Evolutionary conservation across 2,888 invertebrate genomes (phyloP).

Genomic region (Xylota segnis): DNA sequence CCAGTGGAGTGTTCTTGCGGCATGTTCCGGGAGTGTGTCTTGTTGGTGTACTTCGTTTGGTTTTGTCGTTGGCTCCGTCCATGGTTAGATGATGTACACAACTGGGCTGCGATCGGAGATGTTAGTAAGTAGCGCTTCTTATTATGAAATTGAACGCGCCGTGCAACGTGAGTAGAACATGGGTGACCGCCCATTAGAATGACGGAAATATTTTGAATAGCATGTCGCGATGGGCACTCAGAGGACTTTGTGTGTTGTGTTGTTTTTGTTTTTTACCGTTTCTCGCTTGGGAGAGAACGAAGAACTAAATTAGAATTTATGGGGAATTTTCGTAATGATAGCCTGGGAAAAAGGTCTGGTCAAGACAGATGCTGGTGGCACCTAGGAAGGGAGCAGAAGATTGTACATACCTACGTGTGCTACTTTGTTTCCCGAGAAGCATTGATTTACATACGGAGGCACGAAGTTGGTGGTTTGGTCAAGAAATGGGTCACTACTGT

Average conservation of each 20-base stretch:
- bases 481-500: too few species aligned
- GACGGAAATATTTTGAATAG: conserved; percentile 76
- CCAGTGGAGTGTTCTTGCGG: conserved; percentile 52
- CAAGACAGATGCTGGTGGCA: neutral
- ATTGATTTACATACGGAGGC: too few species aligned
- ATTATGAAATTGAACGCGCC: conserved; percentile 69
- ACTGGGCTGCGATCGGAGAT: conserved; percentile 53
- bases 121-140: conserved; percentile 62
- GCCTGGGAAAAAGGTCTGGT: conserved; percentile 47
- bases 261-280: conserved; percentile 9
- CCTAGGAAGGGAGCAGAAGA: too few species aligned
- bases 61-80: conserved; percentile 41
- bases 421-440: too few species aligned
- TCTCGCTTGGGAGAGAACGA: neutral
- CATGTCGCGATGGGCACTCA: conserved; percentile 60
- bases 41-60: conserved; percentile 26
- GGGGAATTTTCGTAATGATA: conserved; percentile 66
- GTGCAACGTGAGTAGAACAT: conserved; percentile 71
- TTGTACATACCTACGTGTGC: too few species aligned
- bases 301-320: conserved; percentile 68
- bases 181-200: conserved; percentile 77
- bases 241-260: conserved; percentile 41
- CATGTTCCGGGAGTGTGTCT: conserved; percentile 55
- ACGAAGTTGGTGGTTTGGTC: too few species aligned
- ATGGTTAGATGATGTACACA: conserved; percentile 70